Base-by-base conservation (phyloP, 2,888 invertebrate genomes). In the Diaperis boleti region DNA sequence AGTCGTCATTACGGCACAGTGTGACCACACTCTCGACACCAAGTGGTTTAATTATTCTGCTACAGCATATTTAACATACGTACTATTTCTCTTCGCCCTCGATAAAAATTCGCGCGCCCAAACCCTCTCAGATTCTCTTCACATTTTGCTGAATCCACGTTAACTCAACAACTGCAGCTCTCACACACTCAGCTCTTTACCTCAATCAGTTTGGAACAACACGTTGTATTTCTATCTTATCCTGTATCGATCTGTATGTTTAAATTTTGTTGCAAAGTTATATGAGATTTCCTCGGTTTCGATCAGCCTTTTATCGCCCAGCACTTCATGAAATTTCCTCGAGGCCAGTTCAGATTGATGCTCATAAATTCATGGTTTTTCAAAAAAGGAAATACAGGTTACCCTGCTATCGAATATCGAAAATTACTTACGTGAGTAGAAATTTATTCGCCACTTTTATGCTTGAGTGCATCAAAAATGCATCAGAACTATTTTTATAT, bases 291-390 rank as follows among this genome's bases (percentile, higher is more conserved):
- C 39, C 39, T 22, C 50, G 11, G 17, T 33, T 20, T 33, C 7
- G 20, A 33, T 18, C 13, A n/a, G 8, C 35, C 18, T 47, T 52
- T 39, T 52, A 52, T 41, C 39, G 26, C 39, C 52, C 39, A 14
- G 13, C 37, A 52, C 52, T 41, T 41, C 39, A 37, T 41, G 22
- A 37, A 52, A 11, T 11, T 50, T 39, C 11, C 26, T 52, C 20
- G 33, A 37, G 37, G 41, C 52, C 15, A 29, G 54, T 31, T 39
- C 42, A 31, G 17, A 42, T 42, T 42, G 41, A 54, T 54, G 29
- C 42, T 26, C 41, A 54, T 54, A 54, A 54, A 54, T 41, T 54
- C 54, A 54, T 54, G 14, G 37, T 50, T 50, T 37, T 37, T 22
- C 14, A 52, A 35, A 52, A 52, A 20, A 52, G 20, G 4, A 13